Base-by-base conservation (phyloP, 1,140 invertebrate species). In the Bilobella aurantiaca region DNA sequence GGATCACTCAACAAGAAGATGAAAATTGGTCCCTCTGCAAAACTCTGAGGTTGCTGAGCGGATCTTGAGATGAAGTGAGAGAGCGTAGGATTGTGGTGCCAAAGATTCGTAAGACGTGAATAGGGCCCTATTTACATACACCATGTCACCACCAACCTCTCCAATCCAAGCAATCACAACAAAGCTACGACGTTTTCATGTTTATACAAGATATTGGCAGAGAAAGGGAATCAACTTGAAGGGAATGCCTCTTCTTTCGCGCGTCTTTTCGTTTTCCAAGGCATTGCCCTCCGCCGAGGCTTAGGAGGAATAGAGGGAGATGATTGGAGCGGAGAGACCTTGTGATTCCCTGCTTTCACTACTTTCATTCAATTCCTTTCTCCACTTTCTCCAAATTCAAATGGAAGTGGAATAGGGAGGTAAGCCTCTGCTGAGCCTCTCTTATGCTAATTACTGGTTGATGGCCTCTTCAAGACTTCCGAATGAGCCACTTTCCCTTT, bases 401-500 rank as follows among this genome's bases (percentile, higher is more conserved):
- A 5, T 53, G 5, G 49, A 53, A 53, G 25, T 12, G 12, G 49
- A 53, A 53, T 18, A 53, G 14, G 49, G 49, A 14, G 21, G 23
- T 12, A 53, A 53, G 25, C 25, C 25, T 53, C 34, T 8, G 14
- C 49, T 53, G 49, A 53, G 49, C 49, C 49, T 53, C 49, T 53
- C 49, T 53, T 53, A 53, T 53, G 49, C 49, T 53, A 53, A 53
- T 53, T 53, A 53, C 49, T 53, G 49, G 49, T 53, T 53, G 49
- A 53, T 53, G 49, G 49, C 14, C 23, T 53, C 49, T 53, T 53
- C 49, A 53, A 53, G 49, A 53, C 5, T 23, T 53, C 12, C 49
- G 49, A 53, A 53, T 53, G 49, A 53, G 49, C 49, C 23, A 18
- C 49, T 53, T 53, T 53, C 49, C 49, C 49, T 23, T 53, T 23